Evolutionary conservation across 2,113 vertebrate species (phyloP), one percentile per base, ranked within the genome.

Genomic region (Pangasianodon hypophthalmus): DNA sequence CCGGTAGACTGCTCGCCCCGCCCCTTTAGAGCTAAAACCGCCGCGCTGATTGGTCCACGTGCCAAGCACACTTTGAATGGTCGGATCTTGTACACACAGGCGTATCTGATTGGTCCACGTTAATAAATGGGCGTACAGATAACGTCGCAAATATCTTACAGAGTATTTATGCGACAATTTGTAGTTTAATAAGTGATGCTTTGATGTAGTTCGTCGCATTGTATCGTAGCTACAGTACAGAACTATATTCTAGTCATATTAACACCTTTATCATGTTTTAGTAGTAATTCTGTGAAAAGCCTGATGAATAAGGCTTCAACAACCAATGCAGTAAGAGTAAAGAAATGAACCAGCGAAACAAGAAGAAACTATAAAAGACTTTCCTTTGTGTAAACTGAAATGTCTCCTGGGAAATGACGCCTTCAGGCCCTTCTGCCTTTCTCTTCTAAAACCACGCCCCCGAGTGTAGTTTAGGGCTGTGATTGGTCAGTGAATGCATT

Each of bases 1-100:
- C 84, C 85, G 60, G 18, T 86, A 84, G 2, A 5, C 56, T 29
- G 32, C 56, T 52, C 4, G 41, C 69, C 90, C 93, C 93, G 90
- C 95, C 96, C 86, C 90, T 54, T 56, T n/a, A 2, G 2, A 3
- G 81, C 88, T 91, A 93, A 95, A 94, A 90, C 92, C 79, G 88
- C 62, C 48, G 0, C 41, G 21, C 13, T 93, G 93, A 96, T 96
- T 95, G 95, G 96, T 95, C 95, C 96, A 96, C 96, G 96, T 95
- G 84, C 92, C 73, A 79, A 86, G 32, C 77, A 41, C 41, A 9
- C 2, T 71, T 77, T 9, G 24, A 88, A 52, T 67, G 71, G 83
- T 79, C 62, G 46, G 26, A 26, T 29, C 41, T 9, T 90, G 88
- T 81, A 89, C 89, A 88, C 92, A 92, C 93, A 88, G 48, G 87